Base-by-base conservation (phyloP, 2,113 vertebrate species). In the Siniperca chuatsi region DNA sequence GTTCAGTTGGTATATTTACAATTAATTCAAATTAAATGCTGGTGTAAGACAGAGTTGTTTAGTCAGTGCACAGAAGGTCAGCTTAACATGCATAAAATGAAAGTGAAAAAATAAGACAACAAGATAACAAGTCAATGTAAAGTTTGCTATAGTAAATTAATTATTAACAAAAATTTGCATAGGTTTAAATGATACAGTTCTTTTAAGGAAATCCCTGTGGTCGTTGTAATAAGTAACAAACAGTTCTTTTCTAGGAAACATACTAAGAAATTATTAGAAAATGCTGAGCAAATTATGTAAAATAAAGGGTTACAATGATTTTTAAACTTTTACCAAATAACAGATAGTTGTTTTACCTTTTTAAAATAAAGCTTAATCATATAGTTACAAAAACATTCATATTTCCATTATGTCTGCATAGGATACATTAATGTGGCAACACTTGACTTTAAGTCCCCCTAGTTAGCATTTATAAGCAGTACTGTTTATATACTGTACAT, bases 21-120 rank as follows among this genome's bases (percentile, higher is more conserved):
- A 50, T 46, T 60, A 42, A 52, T n/a, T 72, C 5, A 23, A 72
- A 66, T 72, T 55, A 64, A 65, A 46, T 37, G 35, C 33, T 74
- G 33, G 6, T 58, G 33, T 71, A 50, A 82, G 40, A 58, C 21
- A 40, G 33, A 44, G 29, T 23, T 16, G 11, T 37, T 78, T 21
- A 73, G 5, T 70, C 46, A 18, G 25, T 20, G 25, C 44, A 60
- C 29, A 68, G 13, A 44, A 42, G 25, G 58, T 55, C 48, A 57
- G 10, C 13, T 62, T 20, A 76, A 72, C 58, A 21, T 44, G 44
- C 2, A 12, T 57, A 52, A 33, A 58, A 50, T 15, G 1, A 23
- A 12, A 35, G 16, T 6, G 11, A 29, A 29, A 44, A 71, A n/a
- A 60, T 7, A 55, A 55, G 2, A 67, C 25, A 25, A 67, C 25